Evolutionary conservation across 2,113 vertebrate genomes (phyloP).

Genomic region (Tylochromis polylepis): DNA sequence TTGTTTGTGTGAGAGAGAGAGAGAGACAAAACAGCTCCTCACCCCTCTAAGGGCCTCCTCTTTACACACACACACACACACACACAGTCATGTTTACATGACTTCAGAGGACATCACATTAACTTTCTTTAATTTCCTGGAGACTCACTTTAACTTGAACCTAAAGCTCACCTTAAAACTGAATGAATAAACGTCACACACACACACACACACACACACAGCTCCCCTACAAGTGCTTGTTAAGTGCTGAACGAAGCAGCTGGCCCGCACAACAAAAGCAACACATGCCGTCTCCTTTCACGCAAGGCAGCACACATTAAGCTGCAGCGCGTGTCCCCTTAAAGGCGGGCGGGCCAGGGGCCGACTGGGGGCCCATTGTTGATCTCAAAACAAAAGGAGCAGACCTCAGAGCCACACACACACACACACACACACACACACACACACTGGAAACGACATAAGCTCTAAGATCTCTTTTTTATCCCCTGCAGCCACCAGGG

Average conservation of each 20-base stretch:
- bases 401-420: constrained; percentile 10
- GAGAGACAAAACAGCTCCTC: constrained; percentile 2
- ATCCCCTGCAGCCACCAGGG: background rate
- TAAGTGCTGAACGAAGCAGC: constrained; percentile 68
- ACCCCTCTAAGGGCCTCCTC: background rate
- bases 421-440: background rate
- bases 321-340: constrained; percentile 65
- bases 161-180: background rate
- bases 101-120: background rate
- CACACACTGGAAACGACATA: constrained; percentile 4
- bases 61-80: background rate
- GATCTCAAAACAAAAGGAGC: constrained; percentile 61
- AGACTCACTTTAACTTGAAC: background rate
- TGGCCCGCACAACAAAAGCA: constrained; percentile 70
- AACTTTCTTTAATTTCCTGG: background rate
- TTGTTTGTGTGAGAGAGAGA: too few species aligned
- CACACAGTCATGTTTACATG: background rate
- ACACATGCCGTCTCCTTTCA: constrained; percentile 71
- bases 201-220: constrained; percentile 5
- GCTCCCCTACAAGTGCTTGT: constrained; percentile 62
- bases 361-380: constrained; percentile 39
- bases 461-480: constrained; percentile 16
- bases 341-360: constrained; percentile 26
- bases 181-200: background rate
- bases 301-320: constrained; percentile 65